Percentiles rank a stretch among this genome's conserved stretches.
Evolutionary conservation across 2,113 vertebrate genomes (phyloP).

Genomic region (Irena cyanogastra): DNA sequence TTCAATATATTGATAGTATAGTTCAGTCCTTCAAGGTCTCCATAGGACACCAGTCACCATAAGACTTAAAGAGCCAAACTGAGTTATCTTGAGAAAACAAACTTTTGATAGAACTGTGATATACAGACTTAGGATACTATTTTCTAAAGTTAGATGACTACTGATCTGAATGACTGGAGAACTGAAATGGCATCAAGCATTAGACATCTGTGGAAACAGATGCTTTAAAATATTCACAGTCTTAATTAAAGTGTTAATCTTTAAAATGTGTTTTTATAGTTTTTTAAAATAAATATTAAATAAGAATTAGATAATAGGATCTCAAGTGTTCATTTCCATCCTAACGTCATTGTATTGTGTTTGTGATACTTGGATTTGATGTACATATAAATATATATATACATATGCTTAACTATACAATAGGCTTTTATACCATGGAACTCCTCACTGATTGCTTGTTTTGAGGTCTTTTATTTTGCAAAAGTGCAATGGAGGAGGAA

Average conservation of each 20-base stretch:
- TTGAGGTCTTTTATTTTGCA: neutral
- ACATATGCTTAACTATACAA: neutral
- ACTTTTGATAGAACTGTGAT: neutral
- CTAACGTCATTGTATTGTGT: neutral
- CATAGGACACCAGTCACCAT: neutral
- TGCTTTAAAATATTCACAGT: neutral
- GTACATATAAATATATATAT: too few species aligned
- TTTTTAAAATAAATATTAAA: neutral
- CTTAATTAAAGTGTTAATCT: neutral
- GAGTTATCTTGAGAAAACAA: neutral
- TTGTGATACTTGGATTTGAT: neutral
- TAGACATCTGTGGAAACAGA: neutral
- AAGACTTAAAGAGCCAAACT: neutral
- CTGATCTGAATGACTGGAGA: neutral
- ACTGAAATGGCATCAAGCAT: neutral
- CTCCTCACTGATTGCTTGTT: neutral
- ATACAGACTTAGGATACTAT: neutral
- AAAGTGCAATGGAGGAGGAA: neutral
- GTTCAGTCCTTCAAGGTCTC: neutral
- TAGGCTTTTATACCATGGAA: neutral
- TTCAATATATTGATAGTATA: neutral
- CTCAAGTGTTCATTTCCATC: neutral
- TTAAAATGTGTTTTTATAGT: neutral
- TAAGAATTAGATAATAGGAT: neutral
- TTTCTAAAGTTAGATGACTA: neutral